Evolutionary conservation across 1,140 invertebrate species (phyloP).

Genomic region (Drosophila prosaltans): DNA sequence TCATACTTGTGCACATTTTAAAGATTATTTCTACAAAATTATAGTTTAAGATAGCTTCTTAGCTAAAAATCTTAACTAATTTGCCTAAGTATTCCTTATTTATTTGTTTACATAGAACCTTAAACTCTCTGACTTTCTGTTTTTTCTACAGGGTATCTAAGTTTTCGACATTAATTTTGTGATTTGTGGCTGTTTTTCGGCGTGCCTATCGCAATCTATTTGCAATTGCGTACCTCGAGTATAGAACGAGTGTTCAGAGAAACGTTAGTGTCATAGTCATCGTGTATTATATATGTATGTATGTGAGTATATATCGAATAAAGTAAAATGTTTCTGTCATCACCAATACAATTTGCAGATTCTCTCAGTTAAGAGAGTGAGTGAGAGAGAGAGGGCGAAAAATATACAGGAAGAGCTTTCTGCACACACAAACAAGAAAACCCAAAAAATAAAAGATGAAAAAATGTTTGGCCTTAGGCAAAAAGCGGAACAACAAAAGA

Average conservation of each 20-base stretch:
- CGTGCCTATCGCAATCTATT: conserved; percentile 72
- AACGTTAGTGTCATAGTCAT: conserved; percentile 35
- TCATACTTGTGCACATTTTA: too few relatives aligned
- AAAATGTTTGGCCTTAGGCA: conserved; percentile 34
- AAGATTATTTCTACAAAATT: too few relatives aligned
- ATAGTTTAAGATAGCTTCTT: too few relatives aligned
- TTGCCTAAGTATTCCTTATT: too few relatives aligned
- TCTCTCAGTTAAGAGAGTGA: neutral
- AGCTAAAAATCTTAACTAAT: too few relatives aligned
- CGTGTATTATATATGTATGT: neutral
- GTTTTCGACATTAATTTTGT: conserved; percentile 30
- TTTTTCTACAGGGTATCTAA: conserved; percentile 23
- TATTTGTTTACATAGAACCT: neutral
- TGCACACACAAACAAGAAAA: conserved; percentile 38
- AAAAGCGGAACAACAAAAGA: conserved; percentile 45
- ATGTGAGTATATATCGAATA: neutral
- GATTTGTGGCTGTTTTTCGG: conserved; percentile 12
- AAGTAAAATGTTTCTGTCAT: conserved; percentile 6
- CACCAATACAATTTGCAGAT: conserved; percentile 1
- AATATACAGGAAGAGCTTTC: conserved; percentile 73
- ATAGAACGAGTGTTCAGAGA: conserved; percentile 25
- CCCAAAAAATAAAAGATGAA: conserved; percentile 2
- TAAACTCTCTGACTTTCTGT: neutral
- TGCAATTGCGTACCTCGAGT: conserved; percentile 57
- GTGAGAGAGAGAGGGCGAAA: conserved; percentile 5